Evolutionary conservation across 2,888 invertebrate genomes (phyloP).

Genomic region (Cephonodes hylas): DNA sequence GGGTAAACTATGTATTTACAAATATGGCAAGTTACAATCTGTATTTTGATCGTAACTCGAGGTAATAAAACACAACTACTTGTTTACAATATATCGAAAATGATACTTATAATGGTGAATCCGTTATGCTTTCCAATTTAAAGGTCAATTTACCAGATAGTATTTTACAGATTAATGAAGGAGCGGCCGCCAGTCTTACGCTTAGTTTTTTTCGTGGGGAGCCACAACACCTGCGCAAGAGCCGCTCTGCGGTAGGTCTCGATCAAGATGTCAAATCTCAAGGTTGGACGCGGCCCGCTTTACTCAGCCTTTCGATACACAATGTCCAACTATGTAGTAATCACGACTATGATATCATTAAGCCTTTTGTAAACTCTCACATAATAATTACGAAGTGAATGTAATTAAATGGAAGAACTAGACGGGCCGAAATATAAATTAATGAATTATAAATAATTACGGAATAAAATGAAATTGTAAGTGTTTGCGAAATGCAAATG

Average conservation of each 20-base stretch:
- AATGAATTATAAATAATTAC: not conserved
- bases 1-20: not conserved
- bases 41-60: not conserved
- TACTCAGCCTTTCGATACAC: conserved; percentile 57
- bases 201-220: conserved; percentile 63
- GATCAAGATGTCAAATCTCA: conserved; percentile 80
- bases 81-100: conserved; percentile 13
- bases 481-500: conserved; percentile 18
- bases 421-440: not conserved
- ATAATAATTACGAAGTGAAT: not conserved
- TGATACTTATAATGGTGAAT: conserved; percentile 17
- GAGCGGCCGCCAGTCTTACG: conserved; percentile 71
- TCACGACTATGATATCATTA: conserved; percentile 53
- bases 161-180: conserved; percentile 59
- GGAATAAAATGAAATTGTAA: not conserved
- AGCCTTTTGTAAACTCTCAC: conserved; percentile 15
- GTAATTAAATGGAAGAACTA: not conserved
- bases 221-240: conserved; percentile 73
- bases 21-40: not conserved
- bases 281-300: conserved; percentile 66
- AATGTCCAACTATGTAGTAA: conserved; percentile 59
- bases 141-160: conserved; percentile 59
- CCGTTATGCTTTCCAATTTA: conserved; percentile 38
- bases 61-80: not conserved
- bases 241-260: conserved; percentile 77